Percentiles rank a stretch among this genome's conserved stretches.
Evolutionary conservation across 2,113 vertebrate species (phyloP).

Genomic region (Azemiops feae): DNA sequence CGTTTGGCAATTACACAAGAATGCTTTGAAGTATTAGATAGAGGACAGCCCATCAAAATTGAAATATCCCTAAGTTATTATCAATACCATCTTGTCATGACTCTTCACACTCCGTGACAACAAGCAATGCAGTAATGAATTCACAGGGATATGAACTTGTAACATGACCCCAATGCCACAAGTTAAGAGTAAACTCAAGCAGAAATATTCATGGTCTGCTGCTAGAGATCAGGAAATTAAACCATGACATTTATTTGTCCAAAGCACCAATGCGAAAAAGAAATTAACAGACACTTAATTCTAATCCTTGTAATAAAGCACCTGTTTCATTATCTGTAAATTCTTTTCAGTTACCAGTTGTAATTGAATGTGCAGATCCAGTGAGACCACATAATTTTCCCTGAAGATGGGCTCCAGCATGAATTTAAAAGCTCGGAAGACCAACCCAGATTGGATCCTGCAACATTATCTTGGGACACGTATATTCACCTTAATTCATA

Average conservation of each 20-base stretch:
- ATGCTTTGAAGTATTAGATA: background rate
- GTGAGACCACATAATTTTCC: background rate
- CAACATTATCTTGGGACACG: background rate
- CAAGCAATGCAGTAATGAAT: background rate
- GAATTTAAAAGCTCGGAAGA: background rate
- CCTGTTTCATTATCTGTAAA: background rate
- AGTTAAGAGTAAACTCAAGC: background rate
- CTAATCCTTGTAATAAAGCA: background rate
- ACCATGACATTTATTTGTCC: background rate
- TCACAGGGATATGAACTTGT: background rate
- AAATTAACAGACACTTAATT: background rate
- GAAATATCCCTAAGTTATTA: background rate
- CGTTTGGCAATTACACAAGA: background rate
- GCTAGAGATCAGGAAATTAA: background rate
- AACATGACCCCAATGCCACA: background rate
- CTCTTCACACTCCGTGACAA: background rate
- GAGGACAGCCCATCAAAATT: background rate
- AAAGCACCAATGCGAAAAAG: background rate
- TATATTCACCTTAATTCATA: background rate
- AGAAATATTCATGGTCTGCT: background rate
- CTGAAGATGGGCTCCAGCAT: background rate
- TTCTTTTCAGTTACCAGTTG: background rate
- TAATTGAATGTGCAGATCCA: background rate
- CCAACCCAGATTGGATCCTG: background rate
- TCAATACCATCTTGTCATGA: background rate